Evolutionary conservation across 2,888 invertebrate species (phyloP).

Genomic region (Bombyx huttoni): DNA sequence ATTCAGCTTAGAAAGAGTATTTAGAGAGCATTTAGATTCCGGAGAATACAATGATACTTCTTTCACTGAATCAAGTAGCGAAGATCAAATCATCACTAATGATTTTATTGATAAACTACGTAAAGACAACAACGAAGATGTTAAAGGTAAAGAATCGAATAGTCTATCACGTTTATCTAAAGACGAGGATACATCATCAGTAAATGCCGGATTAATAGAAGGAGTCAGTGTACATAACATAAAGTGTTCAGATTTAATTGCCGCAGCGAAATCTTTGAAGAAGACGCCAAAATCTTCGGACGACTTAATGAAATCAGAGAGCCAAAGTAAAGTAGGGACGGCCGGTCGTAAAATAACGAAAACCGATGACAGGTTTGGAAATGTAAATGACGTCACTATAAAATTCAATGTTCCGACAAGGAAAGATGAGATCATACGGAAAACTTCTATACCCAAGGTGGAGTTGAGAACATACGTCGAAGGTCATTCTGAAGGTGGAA

Average conservation of each 20-base stretch:
- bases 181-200: constrained; percentile 19
- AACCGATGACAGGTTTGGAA: no score
- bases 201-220: constrained; percentile 19
- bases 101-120: constrained; percentile 23
- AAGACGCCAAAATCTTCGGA: constrained; percentile 22
- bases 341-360: constrained; percentile 5
- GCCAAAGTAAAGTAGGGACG: not conserved
- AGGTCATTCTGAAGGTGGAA: constrained; percentile 39
- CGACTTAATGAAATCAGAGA: constrained; percentile 7
- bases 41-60: constrained; percentile 55
- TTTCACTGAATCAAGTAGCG: constrained; percentile 56
- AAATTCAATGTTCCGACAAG: constrained; percentile 51
- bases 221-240: constrained; percentile 45
- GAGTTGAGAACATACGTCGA: constrained; percentile 58
- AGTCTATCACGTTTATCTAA: constrained; percentile 39
- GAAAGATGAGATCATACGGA: constrained; percentile 32
- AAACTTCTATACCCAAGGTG: constrained; percentile 35
- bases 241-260: constrained; percentile 40
- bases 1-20: constrained; percentile 48
- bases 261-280: constrained; percentile 37
- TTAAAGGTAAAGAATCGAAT: constrained; percentile 24
- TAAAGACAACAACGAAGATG: constrained; percentile 13
- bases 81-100: constrained; percentile 40
- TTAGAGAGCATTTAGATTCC: constrained; percentile 53
- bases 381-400: constrained; percentile 48